A percentile compares a stretch with the other conserved stretches of the same genome.
phyloP scores from a whole-genome alignment of 2,888 invertebrate genomes.

The Pollenia angustigena region DNA sequence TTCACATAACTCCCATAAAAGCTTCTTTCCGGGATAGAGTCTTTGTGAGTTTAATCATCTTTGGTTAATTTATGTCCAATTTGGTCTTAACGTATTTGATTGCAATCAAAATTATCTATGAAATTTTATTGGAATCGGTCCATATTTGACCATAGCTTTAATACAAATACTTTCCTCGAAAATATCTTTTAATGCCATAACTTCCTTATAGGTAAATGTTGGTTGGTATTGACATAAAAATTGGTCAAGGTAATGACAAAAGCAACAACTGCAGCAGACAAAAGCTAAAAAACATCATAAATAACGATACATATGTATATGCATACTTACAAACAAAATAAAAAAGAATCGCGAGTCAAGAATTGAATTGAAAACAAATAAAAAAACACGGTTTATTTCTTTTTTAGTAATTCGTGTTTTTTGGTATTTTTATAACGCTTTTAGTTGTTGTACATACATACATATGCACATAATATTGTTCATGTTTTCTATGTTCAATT shows the following conservation, averaged over 20 bases:
- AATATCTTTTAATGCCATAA: too few relatives aligned
- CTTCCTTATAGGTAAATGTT: too few relatives aligned
- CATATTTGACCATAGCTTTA: too few relatives aligned
- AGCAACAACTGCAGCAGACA: constrained; percentile 50
- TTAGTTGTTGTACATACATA: background rate
- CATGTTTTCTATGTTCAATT: constrained; percentile 10
- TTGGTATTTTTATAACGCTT: constrained; percentile 4
- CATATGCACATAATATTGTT: background rate
- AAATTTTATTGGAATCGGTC: too few relatives aligned
- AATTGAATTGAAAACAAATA: constrained; percentile 26
- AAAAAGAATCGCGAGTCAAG: constrained; percentile 1
- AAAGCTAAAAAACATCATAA: background rate
- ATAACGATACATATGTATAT: background rate
- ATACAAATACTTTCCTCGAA: too few relatives aligned
- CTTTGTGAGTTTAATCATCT: too few relatives aligned
- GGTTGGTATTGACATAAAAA: too few relatives aligned
- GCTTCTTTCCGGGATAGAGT: too few relatives aligned
- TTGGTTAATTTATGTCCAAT: too few relatives aligned
- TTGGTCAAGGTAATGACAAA: constrained; percentile 70
- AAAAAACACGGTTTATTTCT: background rate
- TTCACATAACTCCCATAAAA: too few relatives aligned
- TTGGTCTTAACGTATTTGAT: too few relatives aligned
- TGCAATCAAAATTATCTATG: too few relatives aligned
- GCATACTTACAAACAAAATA: background rate
- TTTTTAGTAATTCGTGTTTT: constrained; percentile 8